Evolutionary conservation across 2,113 vertebrate species (phyloP), one percentile per base, ranked within the genome.

Genomic region (Cervus canadensis): DNA sequence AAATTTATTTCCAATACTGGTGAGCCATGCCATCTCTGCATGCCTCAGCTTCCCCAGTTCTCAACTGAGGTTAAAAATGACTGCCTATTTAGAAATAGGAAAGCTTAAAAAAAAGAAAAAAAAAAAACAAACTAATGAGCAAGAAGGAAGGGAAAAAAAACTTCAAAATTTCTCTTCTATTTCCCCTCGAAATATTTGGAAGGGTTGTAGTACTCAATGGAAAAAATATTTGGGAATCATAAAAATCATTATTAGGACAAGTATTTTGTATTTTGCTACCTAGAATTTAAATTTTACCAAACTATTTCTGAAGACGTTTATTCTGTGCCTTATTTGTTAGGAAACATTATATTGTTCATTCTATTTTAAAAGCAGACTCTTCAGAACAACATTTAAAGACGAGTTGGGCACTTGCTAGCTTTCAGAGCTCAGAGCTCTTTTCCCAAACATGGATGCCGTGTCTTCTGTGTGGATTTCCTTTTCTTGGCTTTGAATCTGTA

Each of bases 171-270:
- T 84, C 11, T 45, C 83, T 59, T 71, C 12, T 60, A 17, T 86
- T 96, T 82, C 23, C 83, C 6, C 5, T 52, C 30, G 30, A 95
- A 94, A 59, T 94, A 64, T 87, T 97, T 97, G 79, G 30, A 83
- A 83, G 3, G 54, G 5, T 1, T 89, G 1, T 87, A 52, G 17
- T 62, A 52, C 6, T 33, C n/a, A 2, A 21, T 62, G 28, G n/a
- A 11, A 23, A 57, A 89, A 56, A 79, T 92, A 87, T 85, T 91
- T 57, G 62, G 45, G 78, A 97, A 95, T 90, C 94, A 21, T 90
- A 36, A 85, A 93, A 78, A 50, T 60, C 5, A 85, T 62, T 71
- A 45, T 89, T 36, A 92, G 30, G 82, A 59, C 54, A 85, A 92
- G 21, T 59, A 26, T 76, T 89, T 89, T 48, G 50, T 74, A 84